phyloP scores from a whole-genome alignment of 2,888 invertebrate genomes.

The Endotricha flammealis region DNA sequence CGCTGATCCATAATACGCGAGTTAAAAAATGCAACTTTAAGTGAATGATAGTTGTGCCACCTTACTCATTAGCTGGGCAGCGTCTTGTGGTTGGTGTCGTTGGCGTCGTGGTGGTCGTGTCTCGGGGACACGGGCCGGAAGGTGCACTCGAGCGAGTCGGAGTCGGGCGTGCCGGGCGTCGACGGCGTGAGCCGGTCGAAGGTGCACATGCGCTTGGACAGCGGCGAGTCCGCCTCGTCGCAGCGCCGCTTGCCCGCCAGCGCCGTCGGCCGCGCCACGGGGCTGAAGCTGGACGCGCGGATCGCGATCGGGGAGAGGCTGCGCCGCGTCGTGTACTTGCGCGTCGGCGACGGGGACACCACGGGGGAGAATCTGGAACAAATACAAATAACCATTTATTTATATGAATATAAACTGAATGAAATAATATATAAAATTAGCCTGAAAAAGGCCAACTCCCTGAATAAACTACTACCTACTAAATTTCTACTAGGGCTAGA shows the following conservation, averaged over 20 bases:
- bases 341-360: slow-evolving; percentile 90
- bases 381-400: too few relatives aligned
- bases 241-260: slow-evolving; percentile 80
- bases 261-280: slow-evolving; percentile 76
- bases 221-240: slow-evolving; percentile 77
- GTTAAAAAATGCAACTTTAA: too few relatives aligned
- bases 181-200: slow-evolving; percentile 52
- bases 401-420: too few relatives aligned
- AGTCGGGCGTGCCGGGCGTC: slow-evolving; percentile 67
- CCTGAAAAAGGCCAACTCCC: too few relatives aligned
- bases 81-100: slow-evolving; percentile 48
- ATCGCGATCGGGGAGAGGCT: slow-evolving; percentile 94
- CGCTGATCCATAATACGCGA: too few relatives aligned
- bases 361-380: slow-evolving; percentile 70
- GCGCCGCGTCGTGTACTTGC: slow-evolving; percentile 88
- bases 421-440: too few relatives aligned
- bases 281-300: slow-evolving; percentile 85
- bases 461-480: too few relatives aligned
- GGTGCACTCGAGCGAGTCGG: slow-evolving; percentile 67
- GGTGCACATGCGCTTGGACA: slow-evolving; percentile 62
- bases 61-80: slow-evolving; percentile 71
- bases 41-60: too few relatives aligned
- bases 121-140: slow-evolving; percentile 72
- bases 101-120: slow-evolving; percentile 38
- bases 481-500: too few relatives aligned